These are phyloP conservation scores for Euzetes globulus DNA, from an alignment of 2,888 invertebrate species.

Conservation along the genomic window DNA sequence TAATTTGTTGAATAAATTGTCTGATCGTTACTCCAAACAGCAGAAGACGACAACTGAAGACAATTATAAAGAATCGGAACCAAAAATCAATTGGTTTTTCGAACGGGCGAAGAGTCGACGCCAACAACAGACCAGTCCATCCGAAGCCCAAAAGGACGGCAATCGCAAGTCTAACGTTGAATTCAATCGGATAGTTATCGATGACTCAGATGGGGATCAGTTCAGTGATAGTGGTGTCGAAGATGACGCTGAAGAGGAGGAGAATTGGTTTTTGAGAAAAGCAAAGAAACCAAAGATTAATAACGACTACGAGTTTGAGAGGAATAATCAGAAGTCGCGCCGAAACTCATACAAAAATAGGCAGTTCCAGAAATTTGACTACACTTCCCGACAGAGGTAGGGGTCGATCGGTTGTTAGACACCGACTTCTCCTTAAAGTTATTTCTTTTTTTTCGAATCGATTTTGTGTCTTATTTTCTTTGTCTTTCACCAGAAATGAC, in stretches of 20 bases:
- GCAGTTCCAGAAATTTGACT: neutral
- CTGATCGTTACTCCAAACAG: neutral
- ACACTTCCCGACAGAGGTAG: neutral
- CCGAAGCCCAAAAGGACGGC: too few relatives aligned
- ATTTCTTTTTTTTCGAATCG: neutral
- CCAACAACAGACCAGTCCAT: neutral
- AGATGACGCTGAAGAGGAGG: neutral
- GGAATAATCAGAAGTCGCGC: neutral
- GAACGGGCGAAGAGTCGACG: constrained; percentile 1
- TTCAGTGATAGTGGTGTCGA: neutral
- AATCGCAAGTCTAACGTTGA: too few relatives aligned
- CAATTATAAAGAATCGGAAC: neutral
- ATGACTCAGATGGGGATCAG: neutral
- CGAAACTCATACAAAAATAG: neutral
- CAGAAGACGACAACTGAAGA: neutral
- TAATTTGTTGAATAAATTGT: constrained; percentile 26
- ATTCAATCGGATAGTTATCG: neutral
- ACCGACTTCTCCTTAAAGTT: too few relatives aligned
- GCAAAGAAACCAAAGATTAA: neutral
- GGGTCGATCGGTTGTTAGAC: too few relatives aligned
- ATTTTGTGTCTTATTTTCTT: too few relatives aligned
- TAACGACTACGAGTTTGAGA: neutral
- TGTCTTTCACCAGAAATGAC: too few relatives aligned
- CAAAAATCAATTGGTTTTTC: constrained; percentile 12
- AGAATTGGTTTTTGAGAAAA: constrained; percentile 14